Base-by-base conservation (phyloP, 2,888 invertebrate species). In the Strigamia transsilvanica region DNA sequence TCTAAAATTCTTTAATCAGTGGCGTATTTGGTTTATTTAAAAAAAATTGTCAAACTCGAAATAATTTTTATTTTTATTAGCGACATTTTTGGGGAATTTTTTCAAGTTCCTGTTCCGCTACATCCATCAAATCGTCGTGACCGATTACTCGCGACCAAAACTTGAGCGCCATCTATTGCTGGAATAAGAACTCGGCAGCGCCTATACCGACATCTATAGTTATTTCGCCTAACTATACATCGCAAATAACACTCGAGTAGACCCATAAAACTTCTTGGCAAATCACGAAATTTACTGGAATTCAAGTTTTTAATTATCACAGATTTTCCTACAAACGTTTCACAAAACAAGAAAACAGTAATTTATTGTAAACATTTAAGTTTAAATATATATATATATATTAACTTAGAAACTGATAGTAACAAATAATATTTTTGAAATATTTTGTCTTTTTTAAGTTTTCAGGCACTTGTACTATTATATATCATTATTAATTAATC, bases 231-330 rank as follows among this genome's bases (percentile, higher is more conserved):
- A 38, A 38, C 38, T 38, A 10, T 38, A 9, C 38, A 38, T 9
- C 2, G 10, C 6, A 38, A 38, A 5, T 10, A 5, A 7, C 6
- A 4, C 9, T 38, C 38, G 6, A 38, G 38, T 46, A 12, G 7
- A n/a, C 13, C 5, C 7, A 15, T 46, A 46, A 56, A 56, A 56
- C n/a, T 18, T 51, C 51, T n/a, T 18, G 51, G 7, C 18, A 51
- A 5, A n/a, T 34, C 18, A n/a, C 15, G n/a, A 56, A 21, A 18
- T 38, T 56, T 56, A 56, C 56, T 56, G 56, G 56, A 56, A 56
- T 56, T 56, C 56, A 21, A 56, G 56, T 56, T 56, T 56, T 56
- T 56, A 56, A 56, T 56, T 56, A 56, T 56, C 56, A 56, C 56
- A 56, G 56, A 56, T 56, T 56, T 56, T 56, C 21, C 56, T 56